Conservation (phyloP, 2,888 invertebrate genomes). For the Habroteleia sp. region DNA sequence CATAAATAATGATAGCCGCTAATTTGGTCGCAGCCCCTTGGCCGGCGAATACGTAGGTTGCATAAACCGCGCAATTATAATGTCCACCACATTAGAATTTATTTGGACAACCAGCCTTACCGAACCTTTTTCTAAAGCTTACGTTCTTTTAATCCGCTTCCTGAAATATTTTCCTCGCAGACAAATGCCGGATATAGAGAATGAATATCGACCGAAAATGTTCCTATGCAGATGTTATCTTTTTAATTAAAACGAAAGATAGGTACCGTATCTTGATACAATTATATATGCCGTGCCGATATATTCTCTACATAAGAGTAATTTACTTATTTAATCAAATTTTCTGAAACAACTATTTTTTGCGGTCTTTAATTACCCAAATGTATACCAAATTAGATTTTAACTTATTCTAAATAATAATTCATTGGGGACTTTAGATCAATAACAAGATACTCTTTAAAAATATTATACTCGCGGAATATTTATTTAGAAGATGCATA, state of each 20-base stretch:
- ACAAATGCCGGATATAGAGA: conserved; percentile 54
- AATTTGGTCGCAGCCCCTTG: conserved; percentile 78
- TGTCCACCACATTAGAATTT: conserved; percentile 80
- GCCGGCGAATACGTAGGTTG: conserved; percentile 66
- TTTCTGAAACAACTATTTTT: conserved; percentile 1
- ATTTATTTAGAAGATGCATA: conserved; percentile 24
- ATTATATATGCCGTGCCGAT: conserved; percentile 38
- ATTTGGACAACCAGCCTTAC: conserved; percentile 71
- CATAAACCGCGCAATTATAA: conserved; percentile 80
- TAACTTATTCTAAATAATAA: conserved; percentile 18
- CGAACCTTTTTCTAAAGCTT: conserved; percentile 79
- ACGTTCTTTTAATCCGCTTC: conserved; percentile 78
- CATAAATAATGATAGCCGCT: conserved; percentile 81
- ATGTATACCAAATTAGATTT: not conserved
- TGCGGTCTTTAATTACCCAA: too few species aligned
- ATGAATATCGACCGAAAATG: conserved; percentile 54
- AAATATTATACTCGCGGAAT: conserved; percentile 27
- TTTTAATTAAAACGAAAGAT: conserved; percentile 52
- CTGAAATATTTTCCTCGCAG: conserved; percentile 75
- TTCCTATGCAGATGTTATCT: conserved; percentile 55
- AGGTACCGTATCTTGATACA: conserved; percentile 38
- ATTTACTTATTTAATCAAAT: conserved; percentile 19
- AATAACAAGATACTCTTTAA: conserved; percentile 32
- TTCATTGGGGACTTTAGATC: conserved; percentile 15
- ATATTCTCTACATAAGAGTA: conserved; percentile 1